Evolutionary conservation across 2,797 vertebrate genomes (phyloP).

Genomic region (Hypotaenidia okinawae): DNA sequence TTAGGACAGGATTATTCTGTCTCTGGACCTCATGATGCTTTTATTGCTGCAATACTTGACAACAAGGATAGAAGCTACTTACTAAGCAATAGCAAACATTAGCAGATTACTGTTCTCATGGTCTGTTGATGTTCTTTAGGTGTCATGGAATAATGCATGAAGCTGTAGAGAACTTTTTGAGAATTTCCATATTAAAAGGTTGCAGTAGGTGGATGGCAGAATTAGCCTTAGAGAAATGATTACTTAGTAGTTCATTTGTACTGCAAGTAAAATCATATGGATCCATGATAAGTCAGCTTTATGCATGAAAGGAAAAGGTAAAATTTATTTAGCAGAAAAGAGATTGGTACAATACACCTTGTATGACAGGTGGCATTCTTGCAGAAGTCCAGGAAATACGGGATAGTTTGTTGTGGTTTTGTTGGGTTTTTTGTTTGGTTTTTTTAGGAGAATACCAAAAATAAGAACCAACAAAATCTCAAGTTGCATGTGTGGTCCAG

Average conservation of each 20-base stretch:
- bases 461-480: fast-evolving
- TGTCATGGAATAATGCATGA: neutral
- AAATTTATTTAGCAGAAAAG: neutral
- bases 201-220: neutral
- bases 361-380: fast-evolving
- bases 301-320: neutral
- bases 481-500: too few relatives aligned
- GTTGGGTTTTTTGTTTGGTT: too few relatives aligned
- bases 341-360: neutral
- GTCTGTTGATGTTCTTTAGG: neutral
- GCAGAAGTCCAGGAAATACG: neutral
- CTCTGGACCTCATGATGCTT: neutral
- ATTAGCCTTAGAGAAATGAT: neutral
- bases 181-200: neutral
- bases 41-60: neutral
- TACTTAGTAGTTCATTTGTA: neutral
- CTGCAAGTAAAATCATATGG: too few relatives aligned
- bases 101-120: neutral
- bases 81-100: neutral
- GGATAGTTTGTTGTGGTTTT: too few relatives aligned
- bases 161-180: neutral
- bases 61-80: neutral
- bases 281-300: neutral
- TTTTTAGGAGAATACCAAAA: neutral
- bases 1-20: neutral